These are phyloP conservation scores for Nephrotoma flavescens DNA, from an alignment of 2,888 invertebrate genomes.

Conservation along the genomic window DNA sequence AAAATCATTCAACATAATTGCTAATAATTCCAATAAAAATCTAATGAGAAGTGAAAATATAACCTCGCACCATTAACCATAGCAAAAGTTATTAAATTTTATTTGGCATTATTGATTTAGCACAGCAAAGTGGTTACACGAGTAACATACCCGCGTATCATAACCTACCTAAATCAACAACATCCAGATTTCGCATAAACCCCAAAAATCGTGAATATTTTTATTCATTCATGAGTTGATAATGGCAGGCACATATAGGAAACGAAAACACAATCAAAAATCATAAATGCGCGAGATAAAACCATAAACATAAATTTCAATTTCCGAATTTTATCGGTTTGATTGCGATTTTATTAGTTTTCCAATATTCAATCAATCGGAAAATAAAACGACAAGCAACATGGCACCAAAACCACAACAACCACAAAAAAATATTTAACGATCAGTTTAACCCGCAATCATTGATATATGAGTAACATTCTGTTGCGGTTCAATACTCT, in stretches of 20 bases:
- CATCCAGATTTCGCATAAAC: background rate
- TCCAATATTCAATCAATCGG: background rate
- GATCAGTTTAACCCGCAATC: too few species aligned
- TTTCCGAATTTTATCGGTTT: background rate
- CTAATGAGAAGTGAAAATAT: background rate
- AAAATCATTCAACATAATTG: background rate
- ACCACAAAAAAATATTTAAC: too few species aligned
- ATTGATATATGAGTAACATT: too few species aligned
- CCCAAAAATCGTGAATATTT: background rate
- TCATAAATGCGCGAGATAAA: background rate
- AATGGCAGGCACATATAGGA: background rate
- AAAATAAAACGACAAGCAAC: background rate
- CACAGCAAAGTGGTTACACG: too few species aligned
- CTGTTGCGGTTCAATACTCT: too few species aligned
- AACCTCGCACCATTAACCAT: background rate
- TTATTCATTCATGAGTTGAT: background rate
- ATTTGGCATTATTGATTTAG: background rate
- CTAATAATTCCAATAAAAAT: background rate
- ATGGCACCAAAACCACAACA: too few species aligned
- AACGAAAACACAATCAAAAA: background rate
- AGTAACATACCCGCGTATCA: too few species aligned
- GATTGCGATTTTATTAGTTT: background rate
- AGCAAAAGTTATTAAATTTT: background rate
- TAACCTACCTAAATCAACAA: background rate
- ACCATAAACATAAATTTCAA: background rate